These are phyloP conservation scores for Beris morrisii DNA, from an alignment of 2,888 invertebrate genomes.

Conservation along the genomic window DNA sequence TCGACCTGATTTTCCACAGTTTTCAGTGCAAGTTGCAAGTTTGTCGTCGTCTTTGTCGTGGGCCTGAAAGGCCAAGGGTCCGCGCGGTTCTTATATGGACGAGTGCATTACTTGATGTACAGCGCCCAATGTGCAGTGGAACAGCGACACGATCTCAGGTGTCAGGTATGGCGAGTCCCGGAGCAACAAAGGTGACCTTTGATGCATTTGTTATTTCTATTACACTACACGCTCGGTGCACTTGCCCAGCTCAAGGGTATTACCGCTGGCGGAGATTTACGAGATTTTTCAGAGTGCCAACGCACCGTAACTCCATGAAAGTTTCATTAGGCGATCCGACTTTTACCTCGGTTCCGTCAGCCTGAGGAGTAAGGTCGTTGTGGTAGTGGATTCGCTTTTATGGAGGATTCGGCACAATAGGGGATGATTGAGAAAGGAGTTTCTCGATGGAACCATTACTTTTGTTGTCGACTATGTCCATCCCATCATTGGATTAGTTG, in stretches of 20 bases:
- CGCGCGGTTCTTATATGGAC: not conserved
- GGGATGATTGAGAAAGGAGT: too few relatives aligned
- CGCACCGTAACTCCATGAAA: slow-evolving; percentile 1
- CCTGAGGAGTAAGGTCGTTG: not conserved
- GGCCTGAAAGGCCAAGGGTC: not conserved
- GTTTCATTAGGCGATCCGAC: slow-evolving; percentile 5
- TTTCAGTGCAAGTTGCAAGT: too few relatives aligned
- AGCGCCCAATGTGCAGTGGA: too few relatives aligned
- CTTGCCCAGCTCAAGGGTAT: not conserved
- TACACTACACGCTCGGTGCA: not conserved
- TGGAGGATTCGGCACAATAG: too few relatives aligned
- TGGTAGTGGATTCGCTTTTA: too few relatives aligned
- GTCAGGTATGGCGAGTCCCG: not conserved
- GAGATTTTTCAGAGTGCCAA: not conserved
- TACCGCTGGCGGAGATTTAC: slow-evolving; percentile 11
- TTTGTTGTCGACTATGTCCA: not conserved
- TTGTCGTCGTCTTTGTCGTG: not conserved
- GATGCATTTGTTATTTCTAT: slow-evolving; percentile 2
- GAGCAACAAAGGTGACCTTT: slow-evolving; percentile 9
- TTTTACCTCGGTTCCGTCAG: slow-evolving; percentile 6
- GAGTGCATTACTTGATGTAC: not conserved
- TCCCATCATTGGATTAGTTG: not conserved
- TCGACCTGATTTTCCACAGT: too few relatives aligned
- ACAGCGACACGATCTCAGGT: not conserved
- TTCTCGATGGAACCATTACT: not conserved